phyloP scores from a whole-genome alignment of 2,797 vertebrate species.

The Periparus ater region DNA sequence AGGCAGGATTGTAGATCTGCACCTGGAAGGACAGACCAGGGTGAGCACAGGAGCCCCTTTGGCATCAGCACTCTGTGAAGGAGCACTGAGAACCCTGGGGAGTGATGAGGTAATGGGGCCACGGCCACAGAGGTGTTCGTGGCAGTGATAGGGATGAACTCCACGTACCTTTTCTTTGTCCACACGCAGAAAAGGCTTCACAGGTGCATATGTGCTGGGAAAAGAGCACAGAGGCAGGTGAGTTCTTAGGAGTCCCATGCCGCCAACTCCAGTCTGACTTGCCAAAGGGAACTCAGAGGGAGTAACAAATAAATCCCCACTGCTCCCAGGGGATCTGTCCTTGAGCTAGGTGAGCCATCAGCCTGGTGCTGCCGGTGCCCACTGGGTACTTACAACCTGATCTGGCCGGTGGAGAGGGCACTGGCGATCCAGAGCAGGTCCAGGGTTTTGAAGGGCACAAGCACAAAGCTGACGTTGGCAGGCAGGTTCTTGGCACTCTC shows the following conservation, averaged over 20 bases:
- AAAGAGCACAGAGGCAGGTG: not conserved
- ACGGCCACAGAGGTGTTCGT: fast-evolving
- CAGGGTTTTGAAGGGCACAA: conserved; percentile 97
- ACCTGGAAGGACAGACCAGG: conserved; percentile 77
- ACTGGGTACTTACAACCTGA: conserved; percentile 87
- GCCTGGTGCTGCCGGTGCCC: not conserved
- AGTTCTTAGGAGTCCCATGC: not conserved
- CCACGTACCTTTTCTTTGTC: conserved; percentile 94
- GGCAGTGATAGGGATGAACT: not conserved
- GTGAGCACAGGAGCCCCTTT: not conserved
- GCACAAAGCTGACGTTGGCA: conserved; percentile 94
- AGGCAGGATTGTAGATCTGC: conserved; percentile 98
- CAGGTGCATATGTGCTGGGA: conserved; percentile 92
- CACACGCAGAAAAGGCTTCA: conserved; percentile 97
- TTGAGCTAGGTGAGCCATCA: fast-evolving
- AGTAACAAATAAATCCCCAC: not conserved
- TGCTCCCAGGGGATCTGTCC: not conserved
- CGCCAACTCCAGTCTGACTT: not conserved
- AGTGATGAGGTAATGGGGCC: not conserved
- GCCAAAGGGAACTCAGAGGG: not conserved
- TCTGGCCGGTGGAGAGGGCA: conserved; percentile 94
- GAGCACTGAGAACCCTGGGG: not conserved
- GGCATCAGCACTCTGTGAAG: fast-evolving
- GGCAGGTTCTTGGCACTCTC: conserved; percentile 99
- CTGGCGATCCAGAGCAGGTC: conserved; percentile 98